Conservation (phyloP, 2,888 invertebrate genomes). For the Eupithecia vulgata region DNA sequence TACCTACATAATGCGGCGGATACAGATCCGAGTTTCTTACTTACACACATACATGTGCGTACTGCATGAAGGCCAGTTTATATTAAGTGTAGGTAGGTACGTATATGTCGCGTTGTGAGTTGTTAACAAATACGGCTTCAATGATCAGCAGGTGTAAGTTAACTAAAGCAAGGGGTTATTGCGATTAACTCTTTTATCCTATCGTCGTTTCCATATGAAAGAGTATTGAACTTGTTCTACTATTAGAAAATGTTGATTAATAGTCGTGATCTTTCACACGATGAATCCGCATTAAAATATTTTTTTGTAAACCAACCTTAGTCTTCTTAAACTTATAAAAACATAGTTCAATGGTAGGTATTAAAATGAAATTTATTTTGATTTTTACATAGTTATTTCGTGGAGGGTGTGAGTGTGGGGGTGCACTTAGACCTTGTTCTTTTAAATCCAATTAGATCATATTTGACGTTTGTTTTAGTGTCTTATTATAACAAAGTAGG, state of each 20-base stretch:
- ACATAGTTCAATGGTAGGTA: not conserved
- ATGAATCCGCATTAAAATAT: not conserved
- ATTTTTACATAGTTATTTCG: not conserved
- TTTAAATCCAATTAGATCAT: not conserved
- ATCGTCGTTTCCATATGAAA: conserved; percentile 83
- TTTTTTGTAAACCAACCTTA: not conserved
- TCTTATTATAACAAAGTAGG: not conserved
- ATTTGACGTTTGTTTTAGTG: not conserved
- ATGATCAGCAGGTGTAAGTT: conserved; percentile 84
- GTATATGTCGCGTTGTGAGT: conserved; percentile 66
- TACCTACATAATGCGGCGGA: conserved; percentile 82
- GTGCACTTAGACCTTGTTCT: not conserved
- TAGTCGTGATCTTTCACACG: conserved; percentile 71
- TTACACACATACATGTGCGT: conserved; percentile 70
- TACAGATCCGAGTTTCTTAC: conserved; percentile 82
- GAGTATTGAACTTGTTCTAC: conserved; percentile 83
- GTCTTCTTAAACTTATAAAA: not conserved
- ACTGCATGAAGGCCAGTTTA: conserved; percentile 80
- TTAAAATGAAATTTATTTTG: not conserved
- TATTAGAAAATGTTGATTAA: conserved; percentile 72
- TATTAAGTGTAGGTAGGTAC: conserved; percentile 56
- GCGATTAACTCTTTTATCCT: conserved; percentile 84
- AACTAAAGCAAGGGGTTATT: conserved; percentile 82
- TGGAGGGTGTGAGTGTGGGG: not conserved
- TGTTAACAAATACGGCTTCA: conserved; percentile 82